phyloP scores from a whole-genome alignment of 2,888 invertebrate genomes.

The Allolobophora icterica region DNA sequence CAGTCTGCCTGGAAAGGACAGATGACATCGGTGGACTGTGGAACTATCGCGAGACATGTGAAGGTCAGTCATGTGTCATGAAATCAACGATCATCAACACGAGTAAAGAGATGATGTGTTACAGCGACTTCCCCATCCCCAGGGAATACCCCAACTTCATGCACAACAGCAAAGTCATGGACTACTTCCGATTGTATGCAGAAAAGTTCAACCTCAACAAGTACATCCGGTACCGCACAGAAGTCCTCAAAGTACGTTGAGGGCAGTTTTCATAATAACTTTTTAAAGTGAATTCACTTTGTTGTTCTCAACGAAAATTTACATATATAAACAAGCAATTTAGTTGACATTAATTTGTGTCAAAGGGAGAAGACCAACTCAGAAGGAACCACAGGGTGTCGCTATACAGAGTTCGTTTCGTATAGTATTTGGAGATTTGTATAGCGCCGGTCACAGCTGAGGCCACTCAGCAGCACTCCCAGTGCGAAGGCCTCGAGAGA shows the following conservation, averaged over 20 bases:
- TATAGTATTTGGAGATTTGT: no score
- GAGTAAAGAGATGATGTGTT: conserved; percentile 64
- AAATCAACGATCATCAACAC: conserved; percentile 61
- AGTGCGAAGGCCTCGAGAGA: no score
- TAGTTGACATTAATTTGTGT: background rate
- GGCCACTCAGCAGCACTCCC: no score
- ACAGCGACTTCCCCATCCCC: conserved; percentile 67
- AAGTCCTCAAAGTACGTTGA: conserved; percentile 51
- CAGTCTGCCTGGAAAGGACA: conserved; percentile 59
- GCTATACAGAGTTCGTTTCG: no score
- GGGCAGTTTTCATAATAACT: conserved; percentile 37
- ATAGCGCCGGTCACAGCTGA: no score
- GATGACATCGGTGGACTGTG: conserved; percentile 60
- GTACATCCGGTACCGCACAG: conserved; percentile 56
- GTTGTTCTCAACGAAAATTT: no score
- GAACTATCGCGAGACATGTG: conserved; percentile 51
- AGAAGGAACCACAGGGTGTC: no score
- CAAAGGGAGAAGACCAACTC: no score
- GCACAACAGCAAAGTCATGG: conserved; percentile 63
- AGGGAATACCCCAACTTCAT: conserved; percentile 66
- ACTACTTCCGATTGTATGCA: conserved; percentile 62
- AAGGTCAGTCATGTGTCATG: conserved; percentile 56
- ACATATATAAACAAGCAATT: no score
- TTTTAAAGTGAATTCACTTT: no score
- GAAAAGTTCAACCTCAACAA: conserved; percentile 55